Base-by-base conservation (phyloP, 1,140 invertebrate species). In the Heterodera carotae region DNA sequence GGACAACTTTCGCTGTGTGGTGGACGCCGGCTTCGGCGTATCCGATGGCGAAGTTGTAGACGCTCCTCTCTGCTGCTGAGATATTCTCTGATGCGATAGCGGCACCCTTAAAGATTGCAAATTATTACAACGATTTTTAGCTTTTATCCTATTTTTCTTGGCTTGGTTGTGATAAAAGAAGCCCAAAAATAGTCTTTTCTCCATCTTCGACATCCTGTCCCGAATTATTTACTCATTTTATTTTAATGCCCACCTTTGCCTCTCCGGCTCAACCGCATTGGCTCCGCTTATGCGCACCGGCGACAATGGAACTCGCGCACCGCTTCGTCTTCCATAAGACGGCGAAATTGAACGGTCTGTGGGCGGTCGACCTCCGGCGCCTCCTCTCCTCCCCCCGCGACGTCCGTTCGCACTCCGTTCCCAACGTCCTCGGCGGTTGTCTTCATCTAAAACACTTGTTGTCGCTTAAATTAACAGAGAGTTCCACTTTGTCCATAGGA, bases 11-110 rank as follows among this genome's bases (percentile, higher is more conserved):
- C 48, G 15, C 18, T 56, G 48, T 12, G 48, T 75, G 5, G 76
- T 5, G 75, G 69, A 31, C 31, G 66, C 3, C n/a, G 39, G 12
- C 33, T n/a, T 39, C 12, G 27, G 43, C 34, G 29, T 70, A 29
- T 22, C 6, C 36, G 33, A 18, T 22, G 76, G 27, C 34, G 78
- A 33, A 34, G 80, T 76, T 80, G 33, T 69, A 12, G 25, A 22
- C n/a, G 22, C 1, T n/a, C 25, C 59, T 25, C 22, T 80, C 39
- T 76, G 34, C 27, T 70, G 70, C 64, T 34, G 66, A 62, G 48
- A 56, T 56, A 22, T 22, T 56, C 48, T 56, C 48, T 56, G 48
- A 56, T 56, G 22, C 5, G 48, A 56, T 22, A 18, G 48, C 18
- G 48, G 8, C 12, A 22, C 18, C 18, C 48, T 56, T 12, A 22